Conservation (phyloP, 2,113 vertebrate species). For the Cygnus buccinator region DNA sequence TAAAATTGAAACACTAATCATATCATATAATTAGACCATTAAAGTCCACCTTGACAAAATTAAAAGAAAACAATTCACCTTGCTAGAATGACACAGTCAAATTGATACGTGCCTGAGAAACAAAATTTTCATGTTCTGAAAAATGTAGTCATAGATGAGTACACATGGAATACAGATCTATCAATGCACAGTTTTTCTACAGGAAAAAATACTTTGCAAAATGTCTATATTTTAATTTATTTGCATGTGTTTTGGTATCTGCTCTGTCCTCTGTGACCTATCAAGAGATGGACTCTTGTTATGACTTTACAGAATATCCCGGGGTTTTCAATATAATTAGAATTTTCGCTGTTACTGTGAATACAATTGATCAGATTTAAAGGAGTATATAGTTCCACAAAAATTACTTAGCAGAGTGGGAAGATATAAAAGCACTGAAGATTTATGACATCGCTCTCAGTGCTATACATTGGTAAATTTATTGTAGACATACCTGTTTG, state of each 20-base stretch:
- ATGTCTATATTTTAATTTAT: neutral
- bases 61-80: neutral
- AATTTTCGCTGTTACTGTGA: neutral
- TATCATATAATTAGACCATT: neutral
- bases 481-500: neutral
- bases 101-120: neutral
- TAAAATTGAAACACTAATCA: neutral
- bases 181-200: neutral
- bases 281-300: neutral
- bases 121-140: neutral
- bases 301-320: neutral
- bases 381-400: neutral
- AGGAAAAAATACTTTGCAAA: neutral
- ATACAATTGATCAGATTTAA: slow-evolving; percentile 17
- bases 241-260: neutral
- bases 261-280: neutral
- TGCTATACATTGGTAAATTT: neutral
- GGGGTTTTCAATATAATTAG: neutral
- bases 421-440: neutral
- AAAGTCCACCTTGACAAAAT: neutral
- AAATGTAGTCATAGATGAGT: neutral
- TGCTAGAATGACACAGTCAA: neutral
- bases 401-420: slow-evolving; percentile 45
- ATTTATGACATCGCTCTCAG: neutral
- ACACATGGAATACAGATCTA: neutral